Evolutionary conservation across 1,140 invertebrate genomes (phyloP), one percentile per base, ranked within the genome.

Genomic region (Ceratina australensis): DNA sequence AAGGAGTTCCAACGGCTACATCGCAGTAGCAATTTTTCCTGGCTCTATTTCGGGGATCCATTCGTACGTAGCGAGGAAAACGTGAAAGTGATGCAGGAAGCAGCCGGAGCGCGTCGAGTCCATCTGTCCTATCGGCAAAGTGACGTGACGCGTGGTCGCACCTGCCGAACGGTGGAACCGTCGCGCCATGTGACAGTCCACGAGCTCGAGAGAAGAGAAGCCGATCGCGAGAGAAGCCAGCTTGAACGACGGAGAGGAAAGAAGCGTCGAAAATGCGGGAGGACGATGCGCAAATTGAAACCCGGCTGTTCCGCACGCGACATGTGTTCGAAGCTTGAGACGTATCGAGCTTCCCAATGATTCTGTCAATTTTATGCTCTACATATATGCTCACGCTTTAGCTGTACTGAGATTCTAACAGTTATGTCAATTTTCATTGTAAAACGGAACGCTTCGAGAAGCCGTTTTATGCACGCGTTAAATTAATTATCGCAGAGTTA

Each of bases 231-330:
- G 47, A 61, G 74, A 69, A 77, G 67, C 74, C 74, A 5, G 16
- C 12, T 4, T 2, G 16, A n/a, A 16, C 7, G 13, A 22, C 47
- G 28, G 61, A n/a, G 28, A 71, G 74, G 66, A 77, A 77, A 52
- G 74, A 77, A 77, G 74, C 74, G 52, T 77, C 74, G 66, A 71
- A 47, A 77, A 77, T 71, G 66, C 74, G 47, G 54, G 56, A 60
- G 65, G n/a, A 52, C 47, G n/a, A 1, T 13, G 50, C 33, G 16
- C n/a, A 54, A 72, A 72, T 67, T 16, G 54, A 24, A 61, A 69
- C 61, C 74, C 74, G 67, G 74, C 24, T 18, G 12, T 60, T 69
- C 26, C 26, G 18, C 22, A 18, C 5, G n/a, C 49, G 73, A 60
- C 73, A 75, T 67, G 68, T 75, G 73, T 54, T n/a, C 66, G 50